These are phyloP conservation scores for Lasioglossum villosulum DNA, from an alignment of 2,888 invertebrate genomes.

Conservation along the genomic window DNA sequence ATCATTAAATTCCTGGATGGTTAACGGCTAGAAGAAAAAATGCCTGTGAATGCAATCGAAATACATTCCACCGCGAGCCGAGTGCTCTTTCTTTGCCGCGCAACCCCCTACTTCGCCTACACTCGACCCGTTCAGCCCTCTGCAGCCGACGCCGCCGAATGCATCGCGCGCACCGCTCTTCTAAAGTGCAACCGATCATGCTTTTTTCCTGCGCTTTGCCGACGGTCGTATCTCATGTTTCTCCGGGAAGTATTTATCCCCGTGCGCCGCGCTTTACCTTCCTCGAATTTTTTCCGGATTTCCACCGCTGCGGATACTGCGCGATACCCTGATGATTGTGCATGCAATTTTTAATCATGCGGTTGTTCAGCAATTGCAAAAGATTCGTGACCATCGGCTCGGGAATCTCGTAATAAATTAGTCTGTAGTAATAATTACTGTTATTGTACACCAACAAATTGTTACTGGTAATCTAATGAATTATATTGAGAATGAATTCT, in stretches of 20 bases:
- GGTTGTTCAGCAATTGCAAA: too few relatives aligned
- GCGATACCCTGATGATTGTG: not conserved
- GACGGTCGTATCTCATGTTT: not conserved
- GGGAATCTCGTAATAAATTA: too few relatives aligned
- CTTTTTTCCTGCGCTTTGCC: conserved; percentile 11
- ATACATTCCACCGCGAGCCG: conserved; percentile 30
- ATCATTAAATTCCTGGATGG: conserved; percentile 65
- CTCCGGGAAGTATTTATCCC: not conserved
- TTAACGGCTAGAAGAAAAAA: conserved; percentile 36
- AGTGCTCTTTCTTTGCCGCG: conserved; percentile 5
- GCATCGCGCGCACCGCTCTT: not conserved
- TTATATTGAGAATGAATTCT: too few relatives aligned
- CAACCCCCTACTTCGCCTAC: conserved; percentile 2
- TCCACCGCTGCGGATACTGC: not conserved
- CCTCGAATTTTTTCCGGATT: not conserved
- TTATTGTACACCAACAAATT: too few relatives aligned
- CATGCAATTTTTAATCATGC: too few relatives aligned
- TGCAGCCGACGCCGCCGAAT: not conserved
- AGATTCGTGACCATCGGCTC: too few relatives aligned
- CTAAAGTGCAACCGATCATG: conserved; percentile 4
- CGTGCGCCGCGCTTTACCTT: not conserved
- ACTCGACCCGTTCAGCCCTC: conserved; percentile 3
- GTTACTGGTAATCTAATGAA: too few relatives aligned
- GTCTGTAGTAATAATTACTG: too few relatives aligned
- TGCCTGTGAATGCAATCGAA: conserved; percentile 49